Conservation (phyloP, 2,797 vertebrate species). For the Syngnathus acus region DNA sequence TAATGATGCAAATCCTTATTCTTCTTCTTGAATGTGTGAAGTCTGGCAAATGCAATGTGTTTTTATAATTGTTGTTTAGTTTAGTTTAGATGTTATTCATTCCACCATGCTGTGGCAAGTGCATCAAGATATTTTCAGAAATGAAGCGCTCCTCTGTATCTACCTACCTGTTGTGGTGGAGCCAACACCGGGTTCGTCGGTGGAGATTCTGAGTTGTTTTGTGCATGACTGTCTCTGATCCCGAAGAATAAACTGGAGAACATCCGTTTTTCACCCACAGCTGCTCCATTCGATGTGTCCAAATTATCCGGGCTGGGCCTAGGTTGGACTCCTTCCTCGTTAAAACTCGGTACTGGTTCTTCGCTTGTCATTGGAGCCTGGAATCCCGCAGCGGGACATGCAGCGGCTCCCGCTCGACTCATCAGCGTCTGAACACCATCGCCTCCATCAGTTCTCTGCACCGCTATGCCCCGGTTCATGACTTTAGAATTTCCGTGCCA, state of each 20-base stretch:
- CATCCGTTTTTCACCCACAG: slow-evolving; percentile 64
- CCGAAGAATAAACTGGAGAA: slow-evolving; percentile 59
- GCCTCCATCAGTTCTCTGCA: slow-evolving; percentile 54
- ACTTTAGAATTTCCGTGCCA: slow-evolving; percentile 50
- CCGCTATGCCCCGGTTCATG: slow-evolving; percentile 85
- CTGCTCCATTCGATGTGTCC: slow-evolving; percentile 65
- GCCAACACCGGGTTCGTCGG: slow-evolving; percentile 66
- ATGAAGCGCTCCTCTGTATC: background rate
- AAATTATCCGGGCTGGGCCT: slow-evolving; percentile 69
- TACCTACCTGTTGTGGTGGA: slow-evolving; percentile 61
- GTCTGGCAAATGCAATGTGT: background rate
- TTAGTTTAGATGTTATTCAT: no score
- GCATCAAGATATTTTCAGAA: background rate
- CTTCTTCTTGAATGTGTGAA: background rate
- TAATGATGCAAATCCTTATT: background rate
- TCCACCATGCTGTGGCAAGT: no score
- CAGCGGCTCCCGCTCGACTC: slow-evolving; percentile 73
- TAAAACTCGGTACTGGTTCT: slow-evolving; percentile 62
- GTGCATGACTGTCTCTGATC: slow-evolving; percentile 63
- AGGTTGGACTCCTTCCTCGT: slow-evolving; percentile 53
- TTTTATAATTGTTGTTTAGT: no score
- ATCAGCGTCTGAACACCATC: slow-evolving; percentile 64
- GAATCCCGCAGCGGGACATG: slow-evolving; percentile 4
- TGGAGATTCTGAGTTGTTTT: slow-evolving; percentile 70
- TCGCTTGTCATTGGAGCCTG: slow-evolving; percentile 77